Percentiles rank a stretch among this genome's conserved stretches.
Evolutionary conservation across 1,140 invertebrate species (phyloP).

Genomic region (Dinothrombium tinctorium): DNA sequence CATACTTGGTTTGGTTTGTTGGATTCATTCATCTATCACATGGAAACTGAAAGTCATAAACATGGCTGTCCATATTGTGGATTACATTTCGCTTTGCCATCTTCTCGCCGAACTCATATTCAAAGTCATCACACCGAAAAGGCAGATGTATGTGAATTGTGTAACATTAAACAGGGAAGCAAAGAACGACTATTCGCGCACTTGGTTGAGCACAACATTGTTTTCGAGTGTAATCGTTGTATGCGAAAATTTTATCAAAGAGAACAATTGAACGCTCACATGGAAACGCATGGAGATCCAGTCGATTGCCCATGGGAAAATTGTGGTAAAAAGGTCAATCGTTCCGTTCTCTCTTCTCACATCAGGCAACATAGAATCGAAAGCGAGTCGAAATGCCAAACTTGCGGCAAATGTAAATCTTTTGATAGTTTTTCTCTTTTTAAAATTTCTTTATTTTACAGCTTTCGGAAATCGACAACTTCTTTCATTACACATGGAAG

Average conservation of each 20-base stretch:
- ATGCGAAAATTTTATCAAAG: conserved; percentile 17
- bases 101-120: conserved; percentile 16
- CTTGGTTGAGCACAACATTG: conserved; percentile 16
- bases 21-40: conserved; percentile 17
- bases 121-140: conserved; percentile 17
- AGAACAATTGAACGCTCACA: conserved; percentile 17
- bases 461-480: conserved; percentile 15
- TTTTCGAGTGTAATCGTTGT: conserved; percentile 18
- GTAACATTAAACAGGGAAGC: conserved; percentile 7
- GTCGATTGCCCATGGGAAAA: conserved; percentile 16
- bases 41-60: conserved; percentile 18
- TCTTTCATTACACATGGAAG: conserved; percentile 15
- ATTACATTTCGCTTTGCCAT: conserved; percentile 17
- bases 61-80: conserved; percentile 17
- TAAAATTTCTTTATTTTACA: background rate
- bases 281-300: conserved; percentile 17
- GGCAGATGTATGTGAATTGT: conserved; percentile 13
- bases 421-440: background rate
- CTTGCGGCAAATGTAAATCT: conserved; percentile 15
- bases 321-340: conserved; percentile 16
- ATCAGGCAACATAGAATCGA: conserved; percentile 16
- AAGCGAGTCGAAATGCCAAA: conserved; percentile 16
- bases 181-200: conserved; percentile 13
- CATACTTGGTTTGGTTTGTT: conserved; percentile 18
- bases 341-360: conserved; percentile 17